These are phyloP conservation scores for Orchesella cincta DNA, from an alignment of 1,140 invertebrate genomes.

Conservation along the genomic window DNA sequence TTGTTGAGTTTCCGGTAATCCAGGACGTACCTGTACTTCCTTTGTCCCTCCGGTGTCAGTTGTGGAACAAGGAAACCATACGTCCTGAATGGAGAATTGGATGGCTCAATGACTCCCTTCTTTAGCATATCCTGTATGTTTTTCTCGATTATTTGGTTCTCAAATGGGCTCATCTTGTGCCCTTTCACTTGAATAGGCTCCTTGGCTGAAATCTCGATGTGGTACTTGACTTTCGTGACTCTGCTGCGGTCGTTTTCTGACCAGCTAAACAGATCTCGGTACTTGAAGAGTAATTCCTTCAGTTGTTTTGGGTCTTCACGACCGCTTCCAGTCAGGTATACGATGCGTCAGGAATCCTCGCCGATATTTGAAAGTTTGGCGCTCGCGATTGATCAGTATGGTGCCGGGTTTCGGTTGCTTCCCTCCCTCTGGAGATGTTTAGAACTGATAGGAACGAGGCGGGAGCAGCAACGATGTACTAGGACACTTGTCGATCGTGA, in stretches of 20 bases:
- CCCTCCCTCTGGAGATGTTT: too few species aligned
- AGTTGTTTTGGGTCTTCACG: too few species aligned
- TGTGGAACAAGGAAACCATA: not conserved
- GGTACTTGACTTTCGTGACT: not conserved
- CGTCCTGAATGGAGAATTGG: slow-evolving; percentile 12
- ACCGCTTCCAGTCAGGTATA: too few species aligned
- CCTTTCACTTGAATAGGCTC: not conserved
- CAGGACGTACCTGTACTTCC: not conserved
- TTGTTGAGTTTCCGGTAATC: not conserved
- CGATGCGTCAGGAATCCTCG: too few species aligned
- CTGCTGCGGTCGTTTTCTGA: not conserved
- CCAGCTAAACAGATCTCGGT: not conserved
- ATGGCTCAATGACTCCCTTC: slow-evolving; percentile 36
- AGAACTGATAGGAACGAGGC: too few species aligned
- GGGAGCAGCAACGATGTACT: too few species aligned
- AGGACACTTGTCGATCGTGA: too few species aligned
- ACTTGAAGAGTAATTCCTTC: not conserved
- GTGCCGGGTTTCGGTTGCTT: too few species aligned
- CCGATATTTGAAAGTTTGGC: too few species aligned
- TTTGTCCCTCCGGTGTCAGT: not conserved
- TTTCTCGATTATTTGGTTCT: not conserved
- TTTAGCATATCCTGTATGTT: not conserved
- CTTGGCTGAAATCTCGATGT: not conserved
- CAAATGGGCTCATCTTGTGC: not conserved
- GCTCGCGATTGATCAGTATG: too few species aligned